Evolutionary conservation across 2,797 vertebrate species (phyloP).

Genomic region (Urosaurus nigricauda): DNA sequence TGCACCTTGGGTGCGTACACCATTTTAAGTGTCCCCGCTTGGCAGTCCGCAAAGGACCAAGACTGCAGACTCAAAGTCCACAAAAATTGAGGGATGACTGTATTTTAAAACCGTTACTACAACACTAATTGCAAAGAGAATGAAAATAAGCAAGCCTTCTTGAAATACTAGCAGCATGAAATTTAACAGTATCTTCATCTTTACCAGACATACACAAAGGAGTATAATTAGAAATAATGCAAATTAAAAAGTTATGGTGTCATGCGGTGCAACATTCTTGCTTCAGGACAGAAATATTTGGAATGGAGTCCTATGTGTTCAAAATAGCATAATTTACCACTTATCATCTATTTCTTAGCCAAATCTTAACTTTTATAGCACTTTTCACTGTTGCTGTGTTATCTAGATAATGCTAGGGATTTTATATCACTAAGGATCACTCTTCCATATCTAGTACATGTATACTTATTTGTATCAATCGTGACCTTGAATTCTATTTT

Average conservation of each 20-base stretch:
- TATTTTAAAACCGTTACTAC: neutral
- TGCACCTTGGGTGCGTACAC: too few relatives aligned
- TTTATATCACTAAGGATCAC: neutral
- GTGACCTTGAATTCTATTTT: neutral
- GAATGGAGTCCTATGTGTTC: neutral
- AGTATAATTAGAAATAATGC: neutral
- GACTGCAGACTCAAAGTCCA: too few relatives aligned
- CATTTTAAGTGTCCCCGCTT: too few relatives aligned
- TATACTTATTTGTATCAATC: neutral
- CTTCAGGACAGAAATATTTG: constrained; percentile 4
- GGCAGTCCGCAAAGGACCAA: too few relatives aligned
- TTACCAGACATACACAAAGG: neutral
- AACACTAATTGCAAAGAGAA: neutral
- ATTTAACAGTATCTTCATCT: neutral
- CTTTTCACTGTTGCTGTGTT: neutral
- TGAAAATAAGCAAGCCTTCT: neutral
- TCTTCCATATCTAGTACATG: neutral
- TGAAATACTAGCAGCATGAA: neutral
- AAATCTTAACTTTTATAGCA: too few relatives aligned
- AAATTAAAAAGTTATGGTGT: neutral
- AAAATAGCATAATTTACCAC: neutral
- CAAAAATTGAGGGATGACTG: too few relatives aligned
- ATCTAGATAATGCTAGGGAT: neutral
- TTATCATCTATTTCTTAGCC: neutral
- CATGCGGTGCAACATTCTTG: neutral